Evolutionary conservation across 2,113 vertebrate species (phyloP).

Genomic region (Oreotrochilus melanogaster): DNA sequence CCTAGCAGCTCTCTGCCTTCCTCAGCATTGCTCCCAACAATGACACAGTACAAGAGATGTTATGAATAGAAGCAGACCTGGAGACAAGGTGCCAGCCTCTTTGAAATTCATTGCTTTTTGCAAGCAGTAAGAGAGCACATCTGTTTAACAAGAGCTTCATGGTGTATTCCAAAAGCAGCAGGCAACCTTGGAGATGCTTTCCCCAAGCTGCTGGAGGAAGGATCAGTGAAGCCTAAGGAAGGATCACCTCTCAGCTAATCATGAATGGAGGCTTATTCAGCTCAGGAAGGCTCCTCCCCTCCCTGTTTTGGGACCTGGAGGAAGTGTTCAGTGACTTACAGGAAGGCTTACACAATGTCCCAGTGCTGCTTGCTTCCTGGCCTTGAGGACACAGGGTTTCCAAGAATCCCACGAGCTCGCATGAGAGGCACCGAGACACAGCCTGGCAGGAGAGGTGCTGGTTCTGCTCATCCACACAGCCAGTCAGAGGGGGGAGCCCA

Average conservation of each 20-base stretch:
- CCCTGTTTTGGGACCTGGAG: background rate
- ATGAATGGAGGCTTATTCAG: background rate
- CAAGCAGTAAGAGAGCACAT: fast-evolving
- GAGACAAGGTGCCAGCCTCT: background rate
- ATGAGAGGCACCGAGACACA: background rate
- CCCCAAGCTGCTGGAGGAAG: background rate
- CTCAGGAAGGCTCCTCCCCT: background rate
- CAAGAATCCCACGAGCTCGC: background rate
- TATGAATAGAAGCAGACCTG: background rate
- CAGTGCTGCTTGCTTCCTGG: background rate
- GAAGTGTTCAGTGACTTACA: background rate
- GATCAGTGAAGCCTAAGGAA: background rate
- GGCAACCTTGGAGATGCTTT: background rate
- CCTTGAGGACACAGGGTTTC: background rate
- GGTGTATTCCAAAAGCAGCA: background rate
- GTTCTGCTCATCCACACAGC: background rate
- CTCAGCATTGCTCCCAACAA: background rate
- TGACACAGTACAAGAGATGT: background rate
- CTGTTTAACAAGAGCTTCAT: background rate
- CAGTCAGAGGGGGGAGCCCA: background rate
- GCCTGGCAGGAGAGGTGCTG: background rate
- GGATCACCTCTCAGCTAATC: background rate
- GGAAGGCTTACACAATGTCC: constrained; percentile 31
- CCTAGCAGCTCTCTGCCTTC: background rate
- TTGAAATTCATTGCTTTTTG: fast-evolving